Conservation (phyloP, 2,797 vertebrate genomes). For the Loriculus beryllinus region DNA sequence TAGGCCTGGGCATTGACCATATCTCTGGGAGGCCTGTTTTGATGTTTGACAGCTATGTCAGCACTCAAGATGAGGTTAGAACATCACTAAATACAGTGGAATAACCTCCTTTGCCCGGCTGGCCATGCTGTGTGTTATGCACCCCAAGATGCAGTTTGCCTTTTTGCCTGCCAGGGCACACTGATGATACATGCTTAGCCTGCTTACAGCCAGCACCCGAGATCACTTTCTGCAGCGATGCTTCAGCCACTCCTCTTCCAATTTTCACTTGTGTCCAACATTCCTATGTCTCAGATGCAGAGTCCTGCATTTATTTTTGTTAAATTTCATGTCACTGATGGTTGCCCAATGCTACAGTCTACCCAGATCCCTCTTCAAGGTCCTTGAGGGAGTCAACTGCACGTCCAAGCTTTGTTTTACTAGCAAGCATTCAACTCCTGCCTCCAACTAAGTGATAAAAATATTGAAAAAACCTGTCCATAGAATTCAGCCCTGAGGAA, state of each 20-base stretch:
- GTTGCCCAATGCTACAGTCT: neutral
- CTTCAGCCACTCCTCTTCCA: neutral
- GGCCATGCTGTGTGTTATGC: no score
- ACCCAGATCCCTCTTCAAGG: neutral
- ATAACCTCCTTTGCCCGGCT: neutral
- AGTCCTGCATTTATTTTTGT: neutral
- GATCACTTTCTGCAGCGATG: neutral
- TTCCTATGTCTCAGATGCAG: neutral
- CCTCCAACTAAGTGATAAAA: neutral
- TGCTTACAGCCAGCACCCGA: fast-evolving
- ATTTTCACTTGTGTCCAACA: fast-evolving
- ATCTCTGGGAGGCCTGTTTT: neutral
- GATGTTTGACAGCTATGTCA: neutral
- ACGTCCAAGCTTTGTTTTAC: neutral
- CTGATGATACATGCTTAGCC: no score
- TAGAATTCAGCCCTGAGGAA: neutral
- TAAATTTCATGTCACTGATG: neutral
- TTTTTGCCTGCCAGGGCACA: neutral
- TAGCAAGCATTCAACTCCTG: neutral
- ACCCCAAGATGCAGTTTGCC: neutral
- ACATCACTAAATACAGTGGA: neutral
- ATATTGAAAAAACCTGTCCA: neutral
- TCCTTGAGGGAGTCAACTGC: neutral
- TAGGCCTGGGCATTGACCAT: neutral
- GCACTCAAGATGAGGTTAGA: neutral